Evolutionary conservation across 2,797 vertebrate species (phyloP), one percentile per base, ranked within the genome.

Genomic region (Xyrichtys novacula): DNA sequence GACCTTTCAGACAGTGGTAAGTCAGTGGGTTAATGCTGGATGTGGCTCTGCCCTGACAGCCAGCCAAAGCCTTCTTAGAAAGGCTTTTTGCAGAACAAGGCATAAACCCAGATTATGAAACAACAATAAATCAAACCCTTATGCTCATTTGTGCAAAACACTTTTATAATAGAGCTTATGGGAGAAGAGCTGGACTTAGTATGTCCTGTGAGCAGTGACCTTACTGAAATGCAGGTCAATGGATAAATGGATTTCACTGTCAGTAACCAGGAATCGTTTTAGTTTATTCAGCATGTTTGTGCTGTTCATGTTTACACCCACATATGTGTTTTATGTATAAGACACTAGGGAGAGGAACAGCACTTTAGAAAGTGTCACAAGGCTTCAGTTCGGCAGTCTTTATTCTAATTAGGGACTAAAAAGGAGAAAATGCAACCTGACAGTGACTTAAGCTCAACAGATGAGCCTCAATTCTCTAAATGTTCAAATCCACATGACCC

Each of bases 41-140:
- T 79, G 77, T 62, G 12, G 52, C 71, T 84, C 59, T 80, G 59
- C 49, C 49, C 63, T 7, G 65, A 76, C 49, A 58, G 34, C 65
- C 34, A 62, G 55, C 61, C 72, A 90, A 89, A 91, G 83, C 81
- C 78, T 85, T 89, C 87, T 80, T 83, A 86, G 86, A 86, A 84
- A 78, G 81, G 83, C 79, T 89, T 87, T 91, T 78, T 91, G 85
- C 88, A 88, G 86, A 87, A 92, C 92, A 94, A 94, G 87, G 84
- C 86, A 92, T 94, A 94, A 95, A 94, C 89, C 88, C 94, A 92
- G 93, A 94, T 95, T 95, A 95, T 77, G 31, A 92, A 90, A 81
- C 82, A 88, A 92, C 85, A 92, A 90, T 89, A 89, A 92, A 90
- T 87, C 90, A 86, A 89, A 84, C 75, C 76, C 81, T 81, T 87